phyloP scores from a whole-genome alignment of 2,113 vertebrate genomes.

The Smithornis capensis region DNA sequence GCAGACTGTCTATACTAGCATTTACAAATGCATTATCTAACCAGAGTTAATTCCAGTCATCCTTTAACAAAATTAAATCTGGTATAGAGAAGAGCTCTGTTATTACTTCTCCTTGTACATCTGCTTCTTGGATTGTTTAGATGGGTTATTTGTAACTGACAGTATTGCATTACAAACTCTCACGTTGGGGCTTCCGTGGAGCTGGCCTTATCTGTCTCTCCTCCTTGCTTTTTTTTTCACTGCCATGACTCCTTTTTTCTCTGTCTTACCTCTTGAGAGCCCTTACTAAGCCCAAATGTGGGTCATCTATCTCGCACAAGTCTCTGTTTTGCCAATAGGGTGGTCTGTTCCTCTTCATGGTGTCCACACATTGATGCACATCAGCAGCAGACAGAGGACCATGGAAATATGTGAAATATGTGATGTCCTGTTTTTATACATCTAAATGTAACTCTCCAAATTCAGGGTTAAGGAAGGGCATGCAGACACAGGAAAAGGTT shows the following conservation, averaged over 20 bases:
- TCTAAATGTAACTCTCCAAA: not conserved
- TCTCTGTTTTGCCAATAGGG: not conserved
- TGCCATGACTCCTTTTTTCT: not conserved
- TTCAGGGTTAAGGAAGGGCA: not conserved
- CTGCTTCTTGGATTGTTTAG: not conserved
- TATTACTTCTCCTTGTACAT: not conserved
- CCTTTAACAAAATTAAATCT: conserved; percentile 64
- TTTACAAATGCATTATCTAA: conserved; percentile 56
- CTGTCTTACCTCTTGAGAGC: not conserved
- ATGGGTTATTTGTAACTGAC: not conserved
- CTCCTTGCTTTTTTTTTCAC: not conserved
- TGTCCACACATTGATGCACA: no score
- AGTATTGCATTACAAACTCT: not conserved
- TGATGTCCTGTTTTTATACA: not conserved
- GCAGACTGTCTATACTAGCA: conserved; percentile 23
- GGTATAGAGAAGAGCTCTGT: not conserved
- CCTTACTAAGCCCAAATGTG: not conserved
- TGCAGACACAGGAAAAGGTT: not conserved
- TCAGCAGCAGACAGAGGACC: not conserved
- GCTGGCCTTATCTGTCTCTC: not conserved
- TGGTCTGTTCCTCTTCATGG: not conserved
- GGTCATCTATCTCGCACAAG: not conserved
- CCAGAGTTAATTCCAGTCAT: conserved; percentile 43
- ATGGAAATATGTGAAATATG: not conserved
- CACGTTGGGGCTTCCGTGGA: not conserved